Evolutionary conservation across 2,888 invertebrate species (phyloP), one percentile per base, ranked within the genome.

Genomic region (Eudemis profundana): DNA sequence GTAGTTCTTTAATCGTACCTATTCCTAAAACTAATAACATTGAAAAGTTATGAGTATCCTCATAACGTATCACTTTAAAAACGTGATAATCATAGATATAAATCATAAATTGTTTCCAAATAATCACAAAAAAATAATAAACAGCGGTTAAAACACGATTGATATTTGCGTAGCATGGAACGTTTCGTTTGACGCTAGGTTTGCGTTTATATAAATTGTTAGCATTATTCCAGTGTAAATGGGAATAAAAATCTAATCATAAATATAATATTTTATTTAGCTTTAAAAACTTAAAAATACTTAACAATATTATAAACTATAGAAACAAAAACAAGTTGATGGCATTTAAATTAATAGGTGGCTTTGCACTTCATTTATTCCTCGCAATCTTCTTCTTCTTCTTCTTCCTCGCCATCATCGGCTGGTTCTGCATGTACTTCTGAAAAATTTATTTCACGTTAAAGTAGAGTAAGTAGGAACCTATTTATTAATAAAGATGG

Each of bases 351-450:
- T 67, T 68, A 51, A 14, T 53, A 63, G 49, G 51, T 23, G 49
- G 40, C 14, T 44, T 65, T 50, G 5, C 54, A 19, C 17, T 7
- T 75, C 50, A 78, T 75, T 57, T 84, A 80, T 73, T 84, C 84
- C 38, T 84, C 84, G 42, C 72, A 72, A 65, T 74, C 73, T 66
- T 74, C 70, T 44, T 80, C 83, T 67, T 79, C 79, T 53, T 77
- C 78, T 27, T 72, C 77, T 47, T 75, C 75, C 33, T 77, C 54
- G 1, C 72, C 76, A 27, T 75, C 80, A 27, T 79, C 79, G 19
- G 76, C 77, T 19, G 73, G 77, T 67, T 81, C 79, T 17, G 74
- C 81, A 70, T 83, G 76, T 57, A 74, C 74, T 67, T 83, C 85
- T 84, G 83, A 61, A 80, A 82, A 61, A 40, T 49, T 57, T 53